Evolutionary conservation across 92 coral and sea anemone species (phyloP), one percentile per base, ranked within the genome.

Genomic region (Phenganax stokvisi): DNA sequence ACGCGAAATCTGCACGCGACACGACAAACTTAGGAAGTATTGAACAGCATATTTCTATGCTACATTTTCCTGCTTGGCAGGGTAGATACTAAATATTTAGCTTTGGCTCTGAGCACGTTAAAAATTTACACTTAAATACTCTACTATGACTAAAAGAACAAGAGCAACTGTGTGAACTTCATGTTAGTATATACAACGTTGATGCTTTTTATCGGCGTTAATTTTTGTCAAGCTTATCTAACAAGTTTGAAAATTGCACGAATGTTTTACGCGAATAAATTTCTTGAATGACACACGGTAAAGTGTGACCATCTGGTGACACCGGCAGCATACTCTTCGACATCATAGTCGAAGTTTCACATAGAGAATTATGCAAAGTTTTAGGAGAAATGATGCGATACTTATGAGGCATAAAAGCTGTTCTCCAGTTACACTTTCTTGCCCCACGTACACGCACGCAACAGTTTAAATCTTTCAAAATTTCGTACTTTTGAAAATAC

Each of bases 91-190:
- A 79, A 79, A 79, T 79, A 79, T 51, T 79, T 79, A 79, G 51
- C 81, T 79, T 47, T 79, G 31, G 52, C 72, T 37, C 31, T 54
- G 30, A 25, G 59, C 70, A 76, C 56, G 81, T 63, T 76, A 76
- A 57, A 76, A 76, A 76, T 76, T 57, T 76, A 76, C 81, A 27
- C 13, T 76, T 79, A 79, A 79, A 79, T 79, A 79, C 72, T 76
- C 81, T 76, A 61, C n/a, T 0, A 79, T 64, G 73, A 51, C 65
- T 63, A 65, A 61, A 79, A 79, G 20, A 52, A 79, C 83, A 79
- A 79, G 83, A 54, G 51, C 25, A 69, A 79, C n/a, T 61, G 12
- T 3, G 83, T 37, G 37, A 47, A 47, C 69, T 79, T 64, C 83
- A 79, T 79, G 74, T 54, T 51, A 65, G 20, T n/a, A 37, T 37